Conservation (phyloP, 2,113 vertebrate species). For the Lophotis ruficrista region DNA sequence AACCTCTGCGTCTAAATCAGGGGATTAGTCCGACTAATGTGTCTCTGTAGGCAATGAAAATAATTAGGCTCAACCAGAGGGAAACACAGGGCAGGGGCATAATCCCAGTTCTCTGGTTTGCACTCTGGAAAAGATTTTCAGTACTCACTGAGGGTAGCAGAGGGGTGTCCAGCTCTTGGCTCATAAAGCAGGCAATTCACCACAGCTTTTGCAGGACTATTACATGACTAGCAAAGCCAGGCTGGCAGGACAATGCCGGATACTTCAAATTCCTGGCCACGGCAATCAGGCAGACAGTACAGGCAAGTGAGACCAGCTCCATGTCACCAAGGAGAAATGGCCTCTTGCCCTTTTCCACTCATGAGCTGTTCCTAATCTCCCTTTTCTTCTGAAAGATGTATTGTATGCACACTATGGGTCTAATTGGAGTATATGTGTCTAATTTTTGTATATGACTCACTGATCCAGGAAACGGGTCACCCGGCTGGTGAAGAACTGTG, state of each 20-base stretch:
- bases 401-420: background rate
- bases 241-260: rapidly evolving
- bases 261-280: background rate
- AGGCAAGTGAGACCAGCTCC: background rate
- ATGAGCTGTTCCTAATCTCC: background rate
- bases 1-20: background rate
- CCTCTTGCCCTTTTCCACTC: background rate
- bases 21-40: background rate
- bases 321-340: background rate
- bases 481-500: background rate
- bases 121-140: background rate
- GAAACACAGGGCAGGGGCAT: background rate
- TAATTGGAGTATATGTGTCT: background rate
- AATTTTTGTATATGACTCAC: background rate
- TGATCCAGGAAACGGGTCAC: background rate
- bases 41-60: background rate
- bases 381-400: background rate
- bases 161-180: background rate
- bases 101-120: background rate
- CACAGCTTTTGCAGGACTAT: background rate
- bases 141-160: background rate
- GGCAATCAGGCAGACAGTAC: background rate
- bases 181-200: background rate
- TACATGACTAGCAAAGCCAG: background rate
- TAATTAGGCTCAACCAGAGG: background rate